A percentile compares a stretch with the other conserved stretches of the same genome.
These are phyloP conservation scores for Phylloscopus collybita DNA, from an alignment of 2,797 vertebrate species.

Conservation along the genomic window DNA sequence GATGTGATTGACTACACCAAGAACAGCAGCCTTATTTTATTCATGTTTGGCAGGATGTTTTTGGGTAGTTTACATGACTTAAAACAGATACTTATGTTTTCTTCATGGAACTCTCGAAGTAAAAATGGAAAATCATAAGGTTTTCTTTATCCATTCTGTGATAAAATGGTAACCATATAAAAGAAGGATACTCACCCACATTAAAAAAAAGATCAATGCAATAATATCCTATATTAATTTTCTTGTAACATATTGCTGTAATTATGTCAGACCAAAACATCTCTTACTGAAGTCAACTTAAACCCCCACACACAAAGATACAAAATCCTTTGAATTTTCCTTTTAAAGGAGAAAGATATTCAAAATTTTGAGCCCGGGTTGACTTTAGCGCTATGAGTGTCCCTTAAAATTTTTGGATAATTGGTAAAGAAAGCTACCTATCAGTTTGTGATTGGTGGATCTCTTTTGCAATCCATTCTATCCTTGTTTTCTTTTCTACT, in stretches of 20 bases:
- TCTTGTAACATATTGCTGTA: conserved; percentile 7
- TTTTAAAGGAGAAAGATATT: neutral
- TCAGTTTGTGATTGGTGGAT: neutral
- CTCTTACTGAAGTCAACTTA: neutral
- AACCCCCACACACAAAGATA: fast-evolving
- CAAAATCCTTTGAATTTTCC: neutral
- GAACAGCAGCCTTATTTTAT: conserved; percentile 52
- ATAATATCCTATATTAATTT: conserved; percentile 3
- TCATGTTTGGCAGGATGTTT: conserved; percentile 26
- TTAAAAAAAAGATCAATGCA: neutral
- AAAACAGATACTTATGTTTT: conserved; percentile 32
- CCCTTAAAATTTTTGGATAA: neutral
- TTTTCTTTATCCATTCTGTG: neutral
- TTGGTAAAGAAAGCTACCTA: neutral
- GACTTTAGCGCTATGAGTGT: neutral
- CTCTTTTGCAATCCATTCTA: neutral
- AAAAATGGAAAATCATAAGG: conserved; percentile 22
- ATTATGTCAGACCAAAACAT: neutral
- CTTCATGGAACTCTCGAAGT: conserved; percentile 43
- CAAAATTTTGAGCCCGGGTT: neutral
- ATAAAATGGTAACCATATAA: neutral
- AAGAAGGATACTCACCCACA: conserved; percentile 22
- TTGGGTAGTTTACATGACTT: conserved; percentile 43
- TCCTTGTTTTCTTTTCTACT: neutral
- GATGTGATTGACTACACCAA: conserved; percentile 46